Evolutionary conservation across 1,140 invertebrate species (phyloP).

Genomic region (Zeugodacus cucurbitae): DNA sequence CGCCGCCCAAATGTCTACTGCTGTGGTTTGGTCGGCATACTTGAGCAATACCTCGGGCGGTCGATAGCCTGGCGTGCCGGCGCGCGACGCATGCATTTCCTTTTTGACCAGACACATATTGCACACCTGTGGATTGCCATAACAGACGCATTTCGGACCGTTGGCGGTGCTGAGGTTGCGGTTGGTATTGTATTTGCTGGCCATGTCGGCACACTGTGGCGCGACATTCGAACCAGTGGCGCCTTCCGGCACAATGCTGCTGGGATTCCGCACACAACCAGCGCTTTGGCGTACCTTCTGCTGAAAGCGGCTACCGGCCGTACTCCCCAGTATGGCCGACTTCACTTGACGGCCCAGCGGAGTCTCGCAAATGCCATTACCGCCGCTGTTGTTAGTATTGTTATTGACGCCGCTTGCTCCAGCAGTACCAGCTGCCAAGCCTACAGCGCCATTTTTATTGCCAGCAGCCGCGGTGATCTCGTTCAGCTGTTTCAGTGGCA

Average conservation of each 20-base stretch:
- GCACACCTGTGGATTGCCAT: constrained; percentile 74
- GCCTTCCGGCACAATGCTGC: not conserved
- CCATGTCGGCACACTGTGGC: not conserved
- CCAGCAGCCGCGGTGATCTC: constrained; percentile 49
- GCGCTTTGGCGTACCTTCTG: constrained; percentile 40
- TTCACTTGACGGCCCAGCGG: constrained; percentile 20
- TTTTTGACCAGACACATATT: constrained; percentile 71
- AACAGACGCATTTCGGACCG: constrained; percentile 71
- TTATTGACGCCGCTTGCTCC: not conserved
- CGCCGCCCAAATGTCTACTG: constrained; percentile 90
- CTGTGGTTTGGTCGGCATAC: constrained; percentile 78
- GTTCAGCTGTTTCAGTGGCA: constrained; percentile 63
- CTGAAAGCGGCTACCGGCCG: constrained; percentile 32
- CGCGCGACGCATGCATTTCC: constrained; percentile 77
- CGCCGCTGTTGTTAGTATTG: constrained; percentile 15
- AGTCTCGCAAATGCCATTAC: constrained; percentile 39
- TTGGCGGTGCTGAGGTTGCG: constrained; percentile 54
- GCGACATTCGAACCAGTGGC: not conserved
- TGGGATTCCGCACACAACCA: not conserved
- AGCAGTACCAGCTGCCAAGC: not conserved
- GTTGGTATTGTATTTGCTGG: constrained; percentile 55
- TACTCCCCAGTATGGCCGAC: not conserved
- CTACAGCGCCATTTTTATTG: not conserved
- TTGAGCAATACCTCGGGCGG: constrained; percentile 90
- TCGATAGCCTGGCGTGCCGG: constrained; percentile 89